Evolutionary conservation across 2,797 vertebrate genomes (phyloP).

Genomic region (Esox lucius): DNA sequence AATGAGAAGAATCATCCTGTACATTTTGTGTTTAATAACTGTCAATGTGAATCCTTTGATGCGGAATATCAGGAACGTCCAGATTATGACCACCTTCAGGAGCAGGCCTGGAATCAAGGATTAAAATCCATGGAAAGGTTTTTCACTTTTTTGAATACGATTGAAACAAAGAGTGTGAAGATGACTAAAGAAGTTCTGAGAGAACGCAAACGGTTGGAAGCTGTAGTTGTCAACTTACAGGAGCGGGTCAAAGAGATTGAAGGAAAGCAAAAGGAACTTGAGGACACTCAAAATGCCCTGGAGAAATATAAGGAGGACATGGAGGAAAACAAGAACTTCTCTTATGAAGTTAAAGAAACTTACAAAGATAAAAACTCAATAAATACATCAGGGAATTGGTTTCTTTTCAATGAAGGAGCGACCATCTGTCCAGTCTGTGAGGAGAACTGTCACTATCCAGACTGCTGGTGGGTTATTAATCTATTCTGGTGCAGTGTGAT

Average conservation of each 20-base stretch:
- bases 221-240: slow-evolving; percentile 4
- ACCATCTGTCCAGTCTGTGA: slow-evolving; percentile 23
- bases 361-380: no score
- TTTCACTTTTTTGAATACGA: background rate
- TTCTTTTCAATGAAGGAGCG: no score
- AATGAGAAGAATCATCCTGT: background rate
- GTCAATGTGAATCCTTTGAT: no score
- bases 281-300: slow-evolving; percentile 13
- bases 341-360: no score
- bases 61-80: no score
- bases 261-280: background rate
- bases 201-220: slow-evolving; percentile 16
- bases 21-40: no score
- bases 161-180: background rate
- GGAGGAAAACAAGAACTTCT: no score
- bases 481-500: background rate
- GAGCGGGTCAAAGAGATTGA: background rate
- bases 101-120: no score
- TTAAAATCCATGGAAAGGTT: background rate
- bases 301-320: no score
- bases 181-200: background rate
- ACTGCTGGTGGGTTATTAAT: background rate
- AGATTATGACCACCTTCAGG: no score
- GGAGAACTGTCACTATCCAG: slow-evolving; percentile 33
- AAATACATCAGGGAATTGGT: no score